These are phyloP conservation scores for Hydrochoerus hydrochaeris DNA, from an alignment of 2,113 vertebrate genomes.

Conservation along the genomic window DNA sequence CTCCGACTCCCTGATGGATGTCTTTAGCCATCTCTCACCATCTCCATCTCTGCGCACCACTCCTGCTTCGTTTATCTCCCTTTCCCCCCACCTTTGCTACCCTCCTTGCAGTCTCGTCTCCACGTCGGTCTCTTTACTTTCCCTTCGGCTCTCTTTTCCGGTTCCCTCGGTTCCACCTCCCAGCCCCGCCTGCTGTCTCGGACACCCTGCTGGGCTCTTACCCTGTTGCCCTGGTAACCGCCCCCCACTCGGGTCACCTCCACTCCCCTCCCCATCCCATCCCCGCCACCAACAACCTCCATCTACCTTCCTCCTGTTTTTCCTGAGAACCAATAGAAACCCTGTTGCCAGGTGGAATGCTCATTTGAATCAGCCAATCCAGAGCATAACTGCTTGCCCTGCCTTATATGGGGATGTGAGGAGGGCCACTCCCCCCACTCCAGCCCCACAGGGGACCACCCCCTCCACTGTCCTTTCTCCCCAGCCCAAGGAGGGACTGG, in stretches of 20 bases:
- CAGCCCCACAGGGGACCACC: constrained; percentile 55
- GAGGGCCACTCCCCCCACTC: constrained; percentile 73
- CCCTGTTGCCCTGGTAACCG: constrained; percentile 82
- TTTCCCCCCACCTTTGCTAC: neutral
- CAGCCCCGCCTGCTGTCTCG: constrained; percentile 77
- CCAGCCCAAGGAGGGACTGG: neutral
- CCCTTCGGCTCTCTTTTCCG: constrained; percentile 25
- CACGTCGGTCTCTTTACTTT: constrained; percentile 55
- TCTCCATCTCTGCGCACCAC: constrained; percentile 48
- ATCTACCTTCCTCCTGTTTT: constrained; percentile 80
- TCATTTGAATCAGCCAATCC: constrained; percentile 88
- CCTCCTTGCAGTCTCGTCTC: constrained; percentile 37
- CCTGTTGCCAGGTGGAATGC: constrained; percentile 86
- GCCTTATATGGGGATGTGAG: constrained; percentile 87
- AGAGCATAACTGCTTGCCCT: constrained; percentile 35
- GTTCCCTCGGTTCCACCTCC: constrained; percentile 32
- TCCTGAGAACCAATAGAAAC: constrained; percentile 79
- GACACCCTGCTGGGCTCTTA: constrained; percentile 82
- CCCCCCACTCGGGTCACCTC: constrained; percentile 81
- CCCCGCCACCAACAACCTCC: constrained; percentile 76
- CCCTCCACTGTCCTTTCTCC: constrained; percentile 57
- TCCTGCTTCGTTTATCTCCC: constrained; percentile 49
- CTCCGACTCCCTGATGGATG: constrained; percentile 61
- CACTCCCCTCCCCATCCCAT: constrained; percentile 73
- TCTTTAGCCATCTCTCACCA: constrained; percentile 54